Percentiles rank a stretch among this genome's conserved stretches.
Evolutionary conservation across 2,797 vertebrate genomes (phyloP).

Genomic region (Tarsius wallacei): DNA sequence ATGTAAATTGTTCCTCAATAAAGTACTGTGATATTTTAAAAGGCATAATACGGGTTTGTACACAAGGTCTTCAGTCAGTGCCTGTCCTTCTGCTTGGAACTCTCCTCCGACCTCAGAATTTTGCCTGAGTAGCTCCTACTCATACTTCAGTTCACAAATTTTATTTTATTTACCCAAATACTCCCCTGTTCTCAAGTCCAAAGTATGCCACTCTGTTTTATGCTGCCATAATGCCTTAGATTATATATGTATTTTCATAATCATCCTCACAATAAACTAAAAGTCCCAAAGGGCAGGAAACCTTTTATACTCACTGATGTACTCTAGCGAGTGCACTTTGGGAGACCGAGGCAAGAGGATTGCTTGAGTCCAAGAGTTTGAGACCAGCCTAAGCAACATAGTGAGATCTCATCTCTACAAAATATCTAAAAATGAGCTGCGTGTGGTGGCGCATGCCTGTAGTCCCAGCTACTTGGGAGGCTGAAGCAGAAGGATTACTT

Average conservation of each 20-base stretch:
- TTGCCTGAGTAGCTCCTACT: neutral
- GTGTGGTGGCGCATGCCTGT: too few species aligned
- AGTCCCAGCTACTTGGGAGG: too few species aligned
- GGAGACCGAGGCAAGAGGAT: too few species aligned
- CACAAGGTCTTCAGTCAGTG: neutral
- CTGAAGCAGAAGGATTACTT: too few species aligned
- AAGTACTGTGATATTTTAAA: neutral
- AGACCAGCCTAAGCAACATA: too few species aligned
- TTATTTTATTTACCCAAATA: slow-evolving; percentile 11
- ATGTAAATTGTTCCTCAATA: neutral
- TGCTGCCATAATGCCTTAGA: neutral
- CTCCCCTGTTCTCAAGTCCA: neutral
- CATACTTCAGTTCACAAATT: neutral
- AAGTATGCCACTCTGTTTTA: neutral
- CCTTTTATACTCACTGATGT: neutral
- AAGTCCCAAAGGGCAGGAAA: neutral
- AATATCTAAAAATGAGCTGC: too few species aligned
- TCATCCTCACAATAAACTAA: slow-evolving; percentile 2
- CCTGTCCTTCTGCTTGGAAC: neutral
- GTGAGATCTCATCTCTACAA: too few species aligned
- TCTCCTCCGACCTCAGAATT: neutral
- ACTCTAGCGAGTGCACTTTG: neutral
- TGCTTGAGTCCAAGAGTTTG: too few species aligned
- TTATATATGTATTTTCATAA: neutral
- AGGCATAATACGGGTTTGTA: neutral